Evolutionary conservation across 2,113 vertebrate species (phyloP).

Genomic region (Stictonetta naevosa): DNA sequence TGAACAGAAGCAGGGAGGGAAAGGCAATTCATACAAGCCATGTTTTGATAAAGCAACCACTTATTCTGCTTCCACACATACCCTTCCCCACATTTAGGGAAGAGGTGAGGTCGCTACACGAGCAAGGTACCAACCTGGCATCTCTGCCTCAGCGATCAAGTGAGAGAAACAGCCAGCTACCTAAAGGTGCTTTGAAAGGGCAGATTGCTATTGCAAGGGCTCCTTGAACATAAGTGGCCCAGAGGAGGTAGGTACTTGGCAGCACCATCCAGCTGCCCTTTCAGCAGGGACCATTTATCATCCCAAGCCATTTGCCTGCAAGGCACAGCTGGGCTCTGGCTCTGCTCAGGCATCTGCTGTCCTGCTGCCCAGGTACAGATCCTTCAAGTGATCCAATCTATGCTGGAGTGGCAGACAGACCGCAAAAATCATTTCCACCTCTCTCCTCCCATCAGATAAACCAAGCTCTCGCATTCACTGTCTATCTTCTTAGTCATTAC

Average conservation of each 20-base stretch:
- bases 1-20: conserved; percentile 48
- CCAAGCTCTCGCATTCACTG: background rate
- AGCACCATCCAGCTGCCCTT: background rate
- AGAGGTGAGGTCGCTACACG: background rate
- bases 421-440: background rate
- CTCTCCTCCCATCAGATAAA: accelerated
- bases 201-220: background rate
- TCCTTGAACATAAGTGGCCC: background rate
- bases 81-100: background rate
- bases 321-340: background rate
- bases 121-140: background rate
- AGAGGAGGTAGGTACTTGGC: background rate
- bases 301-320: background rate
- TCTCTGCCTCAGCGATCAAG: background rate
- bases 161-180: background rate
- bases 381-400: background rate
- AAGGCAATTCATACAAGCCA: conserved; percentile 18
- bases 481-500: background rate
- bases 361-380: background rate
- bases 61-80: background rate
- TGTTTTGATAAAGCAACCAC: accelerated
- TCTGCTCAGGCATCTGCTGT: background rate
- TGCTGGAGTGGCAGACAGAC: background rate
- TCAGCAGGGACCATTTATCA: background rate
- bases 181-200: conserved; percentile 31